Evolutionary conservation across 2,888 invertebrate species (phyloP).

Genomic region (Diarsia mendica): DNA sequence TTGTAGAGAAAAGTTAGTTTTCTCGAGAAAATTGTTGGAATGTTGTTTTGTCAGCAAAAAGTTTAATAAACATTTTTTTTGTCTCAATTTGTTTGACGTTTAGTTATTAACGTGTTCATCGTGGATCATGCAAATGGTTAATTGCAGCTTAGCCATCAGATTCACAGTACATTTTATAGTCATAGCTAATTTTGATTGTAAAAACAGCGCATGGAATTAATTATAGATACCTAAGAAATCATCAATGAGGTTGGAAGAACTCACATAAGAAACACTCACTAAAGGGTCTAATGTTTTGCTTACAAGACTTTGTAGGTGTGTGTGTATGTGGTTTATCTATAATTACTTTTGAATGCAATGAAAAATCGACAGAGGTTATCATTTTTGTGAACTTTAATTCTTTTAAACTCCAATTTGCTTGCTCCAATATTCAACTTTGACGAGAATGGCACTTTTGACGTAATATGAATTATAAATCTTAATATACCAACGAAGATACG

Average conservation of each 20-base stretch:
- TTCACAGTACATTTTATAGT: neutral
- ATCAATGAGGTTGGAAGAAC: neutral
- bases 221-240: neutral
- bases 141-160: too few species aligned
- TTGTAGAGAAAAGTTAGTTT: neutral
- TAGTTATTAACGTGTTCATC: neutral
- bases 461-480: neutral
- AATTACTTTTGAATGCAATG: neutral
- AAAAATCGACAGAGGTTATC: neutral
- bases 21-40: neutral
- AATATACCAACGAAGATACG: neutral
- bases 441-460: neutral
- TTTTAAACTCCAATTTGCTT: neutral
- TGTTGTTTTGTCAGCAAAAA: neutral
- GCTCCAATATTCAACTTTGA: neutral
- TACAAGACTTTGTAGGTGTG: neutral
- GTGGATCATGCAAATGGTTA: neutral
- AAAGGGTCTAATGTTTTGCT: neutral
- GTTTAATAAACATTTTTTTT: neutral
- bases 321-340: neutral
- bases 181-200: slow-evolving; percentile 1
- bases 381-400: neutral
- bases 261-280: neutral
- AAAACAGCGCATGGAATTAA: neutral
- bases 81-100: slow-evolving; percentile 18